These are phyloP conservation scores for Etheostoma perlongum DNA, from an alignment of 2,797 vertebrate species.

Conservation along the genomic window DNA sequence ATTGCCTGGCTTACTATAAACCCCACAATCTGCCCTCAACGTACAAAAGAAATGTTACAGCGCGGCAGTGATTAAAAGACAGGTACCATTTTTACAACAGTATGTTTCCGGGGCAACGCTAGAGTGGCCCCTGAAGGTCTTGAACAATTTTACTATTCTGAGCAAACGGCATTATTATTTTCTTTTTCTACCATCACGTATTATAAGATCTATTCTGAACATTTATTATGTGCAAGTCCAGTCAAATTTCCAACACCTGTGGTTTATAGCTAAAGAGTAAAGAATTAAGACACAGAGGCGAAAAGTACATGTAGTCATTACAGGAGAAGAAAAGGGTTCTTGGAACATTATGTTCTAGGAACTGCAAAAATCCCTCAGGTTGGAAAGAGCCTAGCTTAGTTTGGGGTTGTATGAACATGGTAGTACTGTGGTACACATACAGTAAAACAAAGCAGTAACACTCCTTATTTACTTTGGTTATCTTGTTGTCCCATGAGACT, in stretches of 20 bases:
- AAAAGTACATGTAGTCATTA: background rate
- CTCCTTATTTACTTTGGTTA: background rate
- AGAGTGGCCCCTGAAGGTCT: constrained; percentile 45
- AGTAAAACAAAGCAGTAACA: constrained; percentile 39
- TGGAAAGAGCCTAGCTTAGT: background rate
- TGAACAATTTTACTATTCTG: constrained; percentile 23
- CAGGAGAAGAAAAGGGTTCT: too few species aligned
- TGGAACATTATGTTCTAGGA: too few species aligned
- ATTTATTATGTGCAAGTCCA: background rate
- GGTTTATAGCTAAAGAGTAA: constrained; percentile 1
- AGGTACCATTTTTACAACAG: constrained; percentile 56
- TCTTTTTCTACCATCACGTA: constrained; percentile 13
- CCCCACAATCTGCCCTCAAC: constrained; percentile 50
- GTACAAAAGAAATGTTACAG: background rate
- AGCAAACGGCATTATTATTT: constrained; percentile 36
- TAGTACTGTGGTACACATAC: constrained; percentile 14
- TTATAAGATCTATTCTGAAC: constrained; percentile 11
- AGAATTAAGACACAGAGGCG: background rate
- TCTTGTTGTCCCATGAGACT: constrained; percentile 8
- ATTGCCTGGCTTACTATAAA: constrained; percentile 62
- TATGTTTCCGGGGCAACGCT: constrained; percentile 67
- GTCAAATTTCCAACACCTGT: background rate
- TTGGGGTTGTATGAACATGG: background rate
- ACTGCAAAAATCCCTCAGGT: too few species aligned
- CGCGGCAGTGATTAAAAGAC: constrained; percentile 58